These are phyloP conservation scores for Epicauta chinensis DNA, from an alignment of 1,140 invertebrate species.

Conservation along the genomic window DNA sequence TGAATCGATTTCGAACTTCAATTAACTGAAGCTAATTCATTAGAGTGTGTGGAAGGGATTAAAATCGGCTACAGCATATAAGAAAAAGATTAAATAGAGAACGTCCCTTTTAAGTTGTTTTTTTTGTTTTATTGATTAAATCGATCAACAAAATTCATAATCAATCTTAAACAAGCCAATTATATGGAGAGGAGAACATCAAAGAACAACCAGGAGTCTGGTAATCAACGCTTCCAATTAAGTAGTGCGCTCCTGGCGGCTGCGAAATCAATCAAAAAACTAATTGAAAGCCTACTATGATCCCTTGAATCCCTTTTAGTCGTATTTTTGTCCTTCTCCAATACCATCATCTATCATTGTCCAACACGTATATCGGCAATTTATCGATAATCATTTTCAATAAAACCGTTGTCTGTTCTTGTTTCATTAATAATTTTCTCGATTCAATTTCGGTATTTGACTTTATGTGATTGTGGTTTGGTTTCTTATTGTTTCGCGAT, in stretches of 20 bases:
- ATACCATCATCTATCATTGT: background rate
- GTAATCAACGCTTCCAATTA: slow-evolving; percentile 44
- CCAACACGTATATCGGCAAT: too few relatives aligned
- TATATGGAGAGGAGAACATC: slow-evolving; percentile 37
- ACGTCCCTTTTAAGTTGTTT: too few relatives aligned
- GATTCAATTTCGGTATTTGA: slow-evolving; percentile 39
- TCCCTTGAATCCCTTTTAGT: slow-evolving; percentile 32
- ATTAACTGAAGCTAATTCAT: slow-evolving; percentile 20
- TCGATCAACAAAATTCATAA: slow-evolving; percentile 40
- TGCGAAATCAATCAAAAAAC: slow-evolving; percentile 43
- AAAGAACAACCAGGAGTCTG: slow-evolving; percentile 31
- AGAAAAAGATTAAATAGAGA: too few relatives aligned
- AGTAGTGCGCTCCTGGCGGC: slow-evolving; percentile 37
- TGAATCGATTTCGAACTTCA: too few relatives aligned
- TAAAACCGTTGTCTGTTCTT: slow-evolving; percentile 33
- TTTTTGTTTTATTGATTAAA: slow-evolving; percentile 5
- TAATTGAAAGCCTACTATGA: slow-evolving; percentile 41
- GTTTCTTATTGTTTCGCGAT: slow-evolving; percentile 35
- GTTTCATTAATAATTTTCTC: slow-evolving; percentile 39
- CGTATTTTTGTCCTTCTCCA: slow-evolving; percentile 18
- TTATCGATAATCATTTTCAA: too few relatives aligned
- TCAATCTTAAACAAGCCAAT: slow-evolving; percentile 42
- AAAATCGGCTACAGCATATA: too few relatives aligned
- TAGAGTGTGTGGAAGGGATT: too few relatives aligned
- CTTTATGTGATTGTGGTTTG: slow-evolving; percentile 34